These are phyloP conservation scores for Hyperoplus lanceolatus DNA, from an alignment of 2,797 vertebrate genomes.

Conservation along the genomic window DNA sequence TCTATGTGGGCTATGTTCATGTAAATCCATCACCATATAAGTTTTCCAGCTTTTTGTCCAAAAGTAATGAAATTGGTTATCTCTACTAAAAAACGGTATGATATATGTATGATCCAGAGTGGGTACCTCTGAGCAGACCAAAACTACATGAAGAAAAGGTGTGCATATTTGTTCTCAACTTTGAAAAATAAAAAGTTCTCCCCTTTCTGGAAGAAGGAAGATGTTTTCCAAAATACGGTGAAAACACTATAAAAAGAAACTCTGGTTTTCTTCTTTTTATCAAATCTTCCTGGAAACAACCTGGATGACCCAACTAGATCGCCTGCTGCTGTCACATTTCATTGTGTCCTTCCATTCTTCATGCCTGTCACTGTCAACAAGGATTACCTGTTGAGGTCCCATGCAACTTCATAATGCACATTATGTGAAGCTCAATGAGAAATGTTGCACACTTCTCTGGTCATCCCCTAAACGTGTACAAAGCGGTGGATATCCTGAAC, in stretches of 20 bases:
- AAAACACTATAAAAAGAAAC: not conserved
- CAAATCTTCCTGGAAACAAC: not conserved
- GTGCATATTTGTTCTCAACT: not conserved
- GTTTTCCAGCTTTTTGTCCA: conserved; percentile 4
- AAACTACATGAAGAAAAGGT: not conserved
- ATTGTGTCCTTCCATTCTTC: conserved; percentile 18
- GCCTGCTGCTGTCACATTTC: conserved; percentile 21
- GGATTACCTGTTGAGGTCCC: conserved; percentile 17
- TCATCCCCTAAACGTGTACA: not conserved
- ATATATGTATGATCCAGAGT: not conserved
- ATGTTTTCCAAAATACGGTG: conserved; percentile 3
- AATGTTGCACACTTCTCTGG: not conserved
- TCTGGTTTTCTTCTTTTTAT: conserved; percentile 6
- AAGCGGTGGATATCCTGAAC: conserved; percentile 3
- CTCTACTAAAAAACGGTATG: not conserved
- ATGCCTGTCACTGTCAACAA: conserved; percentile 27
- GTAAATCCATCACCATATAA: not conserved
- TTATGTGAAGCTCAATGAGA: not conserved
- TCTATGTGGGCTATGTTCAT: not conserved
- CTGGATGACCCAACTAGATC: not conserved
- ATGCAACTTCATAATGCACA: conserved; percentile 10
- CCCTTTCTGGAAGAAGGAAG: not conserved
- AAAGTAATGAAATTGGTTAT: not conserved
- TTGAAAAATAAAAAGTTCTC: conserved; percentile 1
- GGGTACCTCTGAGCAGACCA: not conserved